A percentile compares a stretch with the other conserved stretches of the same genome.
Conservation (phyloP, 2,113 vertebrate species). For the Nymphicus hollandicus region DNA sequence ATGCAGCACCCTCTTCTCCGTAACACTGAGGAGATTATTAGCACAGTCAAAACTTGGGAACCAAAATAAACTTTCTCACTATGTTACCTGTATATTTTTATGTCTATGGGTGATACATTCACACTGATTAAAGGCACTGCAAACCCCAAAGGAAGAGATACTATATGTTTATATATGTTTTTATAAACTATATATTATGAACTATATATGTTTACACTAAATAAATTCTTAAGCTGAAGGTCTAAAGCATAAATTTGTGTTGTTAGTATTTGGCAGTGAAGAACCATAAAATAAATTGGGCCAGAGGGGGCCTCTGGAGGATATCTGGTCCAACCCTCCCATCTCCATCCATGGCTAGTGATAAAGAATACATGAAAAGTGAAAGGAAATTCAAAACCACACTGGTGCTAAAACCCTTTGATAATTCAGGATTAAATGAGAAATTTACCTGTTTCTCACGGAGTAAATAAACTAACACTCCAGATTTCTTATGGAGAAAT, state of each 20-base stretch:
- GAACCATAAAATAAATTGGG: background rate
- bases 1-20: background rate
- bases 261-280: background rate
- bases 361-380: background rate
- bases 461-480: background rate
- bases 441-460: background rate
- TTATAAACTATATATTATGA: background rate
- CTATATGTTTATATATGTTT: background rate
- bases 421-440: background rate
- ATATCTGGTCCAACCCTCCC: background rate
- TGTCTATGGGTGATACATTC: background rate
- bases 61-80: background rate
- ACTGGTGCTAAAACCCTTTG: background rate
- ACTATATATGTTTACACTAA: background rate
- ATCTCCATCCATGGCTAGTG: background rate
- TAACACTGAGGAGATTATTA: background rate
- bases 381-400: background rate
- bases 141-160: background rate
- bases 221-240: background rate
- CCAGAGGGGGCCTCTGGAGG: background rate
- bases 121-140: background rate
- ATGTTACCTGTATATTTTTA: background rate
- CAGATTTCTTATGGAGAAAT: background rate
- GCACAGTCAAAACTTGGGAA: background rate
- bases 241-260: background rate